Percentiles rank a stretch among this genome's conserved stretches.
These are phyloP conservation scores for Drosophila yooni DNA, from an alignment of 2,888 invertebrate genomes.

Conservation along the genomic window DNA sequence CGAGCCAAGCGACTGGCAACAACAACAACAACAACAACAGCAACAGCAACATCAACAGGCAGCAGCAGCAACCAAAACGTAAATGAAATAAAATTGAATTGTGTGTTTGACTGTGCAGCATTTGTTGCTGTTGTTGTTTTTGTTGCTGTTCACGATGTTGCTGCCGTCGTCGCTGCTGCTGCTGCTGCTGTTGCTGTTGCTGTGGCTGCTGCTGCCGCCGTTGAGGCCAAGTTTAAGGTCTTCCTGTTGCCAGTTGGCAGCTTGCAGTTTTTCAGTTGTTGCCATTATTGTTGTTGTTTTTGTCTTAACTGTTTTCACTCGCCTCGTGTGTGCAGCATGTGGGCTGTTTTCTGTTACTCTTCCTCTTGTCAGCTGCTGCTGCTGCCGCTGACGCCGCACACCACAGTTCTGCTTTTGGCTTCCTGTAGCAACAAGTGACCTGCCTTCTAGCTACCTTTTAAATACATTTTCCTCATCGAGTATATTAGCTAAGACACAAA, in stretches of 20 bases:
- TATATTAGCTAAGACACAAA: background rate
- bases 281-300: slow-evolving; percentile 49
- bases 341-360: slow-evolving; percentile 68
- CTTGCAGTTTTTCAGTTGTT: slow-evolving; percentile 54
- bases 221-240: slow-evolving; percentile 80
- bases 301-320: slow-evolving; percentile 79
- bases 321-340: slow-evolving; percentile 67
- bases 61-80: slow-evolving; percentile 56
- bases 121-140: slow-evolving; percentile 55
- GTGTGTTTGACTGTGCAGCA: slow-evolving; percentile 71
- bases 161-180: slow-evolving; percentile 45
- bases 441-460: slow-evolving; percentile 63
- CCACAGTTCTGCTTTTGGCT: slow-evolving; percentile 42
- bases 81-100: slow-evolving; percentile 78
- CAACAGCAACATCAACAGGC: slow-evolving; percentile 27
- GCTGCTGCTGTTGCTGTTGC: slow-evolving; percentile 27
- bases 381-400: slow-evolving; percentile 19
- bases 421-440: slow-evolving; percentile 72
- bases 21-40: slow-evolving; percentile 20
- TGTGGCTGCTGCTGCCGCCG: slow-evolving; percentile 56
- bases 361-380: slow-evolving; percentile 52
- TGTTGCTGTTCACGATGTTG: slow-evolving; percentile 70
- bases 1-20: slow-evolving; percentile 58
- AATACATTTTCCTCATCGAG: slow-evolving; percentile 44
- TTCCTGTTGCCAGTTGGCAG: slow-evolving; percentile 76